phyloP scores from a whole-genome alignment of 2,888 invertebrate genomes.

The Apeira syringaria region DNA sequence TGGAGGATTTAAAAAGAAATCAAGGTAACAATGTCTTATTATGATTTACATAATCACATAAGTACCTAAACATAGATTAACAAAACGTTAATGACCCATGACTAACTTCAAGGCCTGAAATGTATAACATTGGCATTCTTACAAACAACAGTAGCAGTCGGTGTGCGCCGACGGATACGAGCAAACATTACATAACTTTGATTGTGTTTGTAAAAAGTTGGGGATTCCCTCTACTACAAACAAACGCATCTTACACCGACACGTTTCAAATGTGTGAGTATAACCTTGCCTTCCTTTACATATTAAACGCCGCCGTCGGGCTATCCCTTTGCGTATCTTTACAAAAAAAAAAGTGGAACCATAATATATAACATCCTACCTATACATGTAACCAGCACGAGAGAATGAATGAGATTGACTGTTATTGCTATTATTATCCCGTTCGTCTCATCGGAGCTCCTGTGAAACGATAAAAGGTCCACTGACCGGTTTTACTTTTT shows the following conservation, averaged over 20 bases:
- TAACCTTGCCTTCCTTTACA: slow-evolving; percentile 83
- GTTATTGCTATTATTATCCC: slow-evolving; percentile 79
- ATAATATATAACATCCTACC: slow-evolving; percentile 66
- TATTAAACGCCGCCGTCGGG: slow-evolving; percentile 81
- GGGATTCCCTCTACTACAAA: slow-evolving; percentile 82
- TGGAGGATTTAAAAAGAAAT: neutral
- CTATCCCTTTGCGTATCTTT: slow-evolving; percentile 81
- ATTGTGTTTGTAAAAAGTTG: slow-evolving; percentile 84
- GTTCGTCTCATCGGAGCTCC: slow-evolving; percentile 70
- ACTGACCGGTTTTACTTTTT: slow-evolving; percentile 80
- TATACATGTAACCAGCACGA: slow-evolving; percentile 72
- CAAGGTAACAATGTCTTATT: neutral
- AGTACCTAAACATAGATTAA: slow-evolving; percentile 19
- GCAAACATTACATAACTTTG: slow-evolving; percentile 83
- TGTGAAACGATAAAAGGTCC: slow-evolving; percentile 73
- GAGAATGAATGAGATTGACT: slow-evolving; percentile 79
- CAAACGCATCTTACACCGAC: slow-evolving; percentile 73
- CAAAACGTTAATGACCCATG: slow-evolving; percentile 75
- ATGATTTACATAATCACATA: slow-evolving; percentile 9
- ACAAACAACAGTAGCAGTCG: slow-evolving; percentile 71
- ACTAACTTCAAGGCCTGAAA: slow-evolving; percentile 73
- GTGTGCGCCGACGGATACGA: slow-evolving; percentile 73
- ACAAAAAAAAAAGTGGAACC: slow-evolving; percentile 72
- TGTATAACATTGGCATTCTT: slow-evolving; percentile 77
- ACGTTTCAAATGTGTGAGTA: slow-evolving; percentile 68